Conservation (phyloP, 2,888 invertebrate species). For the Lasioglossum lativentre region DNA sequence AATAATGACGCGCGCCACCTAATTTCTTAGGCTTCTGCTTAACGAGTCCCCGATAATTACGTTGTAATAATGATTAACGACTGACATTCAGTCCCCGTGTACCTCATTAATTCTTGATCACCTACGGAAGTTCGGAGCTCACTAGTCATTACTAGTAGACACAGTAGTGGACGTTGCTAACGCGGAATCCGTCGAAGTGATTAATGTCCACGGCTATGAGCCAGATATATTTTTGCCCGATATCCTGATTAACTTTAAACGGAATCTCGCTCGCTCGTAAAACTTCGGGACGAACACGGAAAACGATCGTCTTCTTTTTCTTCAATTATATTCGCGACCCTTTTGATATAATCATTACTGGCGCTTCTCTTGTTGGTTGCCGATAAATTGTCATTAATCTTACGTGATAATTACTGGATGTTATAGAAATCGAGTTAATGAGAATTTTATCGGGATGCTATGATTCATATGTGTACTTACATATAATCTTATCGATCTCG, state of each 20-base stretch:
- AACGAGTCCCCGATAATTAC: slow-evolving; percentile 67
- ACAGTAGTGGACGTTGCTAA: slow-evolving; percentile 56
- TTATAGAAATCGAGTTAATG: background rate
- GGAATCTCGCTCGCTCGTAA: slow-evolving; percentile 26
- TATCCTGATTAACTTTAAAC: slow-evolving; percentile 43
- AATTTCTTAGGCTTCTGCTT: slow-evolving; percentile 47
- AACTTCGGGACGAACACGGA: slow-evolving; percentile 3
- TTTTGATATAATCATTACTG: slow-evolving; percentile 26
- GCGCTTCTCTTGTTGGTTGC: background rate
- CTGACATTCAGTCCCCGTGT: slow-evolving; percentile 58
- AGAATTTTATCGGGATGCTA: background rate
- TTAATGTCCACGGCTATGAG: slow-evolving; percentile 60
- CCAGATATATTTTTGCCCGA: slow-evolving; percentile 56
- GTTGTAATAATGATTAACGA: slow-evolving; percentile 74
- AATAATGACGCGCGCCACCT: slow-evolving; percentile 50
- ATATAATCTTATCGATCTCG: background rate
- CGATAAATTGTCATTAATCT: background rate
- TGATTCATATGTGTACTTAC: background rate
- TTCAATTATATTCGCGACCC: slow-evolving; percentile 28
- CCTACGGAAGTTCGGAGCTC: slow-evolving; percentile 66
- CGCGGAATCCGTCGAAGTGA: slow-evolving; percentile 64
- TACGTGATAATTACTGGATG: slow-evolving; percentile 8
- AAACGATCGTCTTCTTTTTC: slow-evolving; percentile 3
- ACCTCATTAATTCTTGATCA: slow-evolving; percentile 67
- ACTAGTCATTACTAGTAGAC: slow-evolving; percentile 65